These are phyloP conservation scores for Stenurella melanura DNA, from an alignment of 2,888 invertebrate genomes.

Conservation along the genomic window DNA sequence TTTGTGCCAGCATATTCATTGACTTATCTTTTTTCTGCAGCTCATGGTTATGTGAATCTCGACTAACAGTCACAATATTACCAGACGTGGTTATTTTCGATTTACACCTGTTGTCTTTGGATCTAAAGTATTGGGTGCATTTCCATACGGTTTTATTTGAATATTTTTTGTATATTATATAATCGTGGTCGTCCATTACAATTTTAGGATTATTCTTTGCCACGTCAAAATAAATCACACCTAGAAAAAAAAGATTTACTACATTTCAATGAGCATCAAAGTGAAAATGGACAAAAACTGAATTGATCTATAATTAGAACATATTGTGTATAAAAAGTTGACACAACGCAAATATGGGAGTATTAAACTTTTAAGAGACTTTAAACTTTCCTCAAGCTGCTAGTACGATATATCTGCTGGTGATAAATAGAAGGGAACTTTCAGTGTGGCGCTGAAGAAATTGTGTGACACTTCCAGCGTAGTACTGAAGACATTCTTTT, in stretches of 20 bases:
- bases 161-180: slow-evolving; percentile 60
- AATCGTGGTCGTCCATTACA: slow-evolving; percentile 60
- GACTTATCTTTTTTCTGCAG: slow-evolving; percentile 38
- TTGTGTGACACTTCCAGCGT: no score
- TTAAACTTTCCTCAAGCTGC: no score
- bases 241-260: slow-evolving; percentile 49
- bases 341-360: no score
- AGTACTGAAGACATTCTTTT: no score
- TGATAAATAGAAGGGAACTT: no score
- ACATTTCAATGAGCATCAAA: no score
- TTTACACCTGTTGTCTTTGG: slow-evolving; percentile 61
- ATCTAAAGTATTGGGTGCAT: slow-evolving; percentile 62
- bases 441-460: no score
- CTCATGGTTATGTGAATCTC: slow-evolving; percentile 60
- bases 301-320: no score
- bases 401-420: no score
- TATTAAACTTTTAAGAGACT: no score
- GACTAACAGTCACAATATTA: slow-evolving; percentile 59
- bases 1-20: slow-evolving; percentile 46
- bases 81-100: slow-evolving; percentile 61
- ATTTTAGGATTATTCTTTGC: slow-evolving; percentile 65
- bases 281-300: not conserved
- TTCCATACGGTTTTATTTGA: slow-evolving; percentile 61
- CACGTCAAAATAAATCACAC: slow-evolving; percentile 60
- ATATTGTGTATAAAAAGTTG: no score